Evolutionary conservation across 2,113 vertebrate genomes (phyloP), one percentile per base, ranked within the genome.

Genomic region (Elgaria multicarinata): DNA sequence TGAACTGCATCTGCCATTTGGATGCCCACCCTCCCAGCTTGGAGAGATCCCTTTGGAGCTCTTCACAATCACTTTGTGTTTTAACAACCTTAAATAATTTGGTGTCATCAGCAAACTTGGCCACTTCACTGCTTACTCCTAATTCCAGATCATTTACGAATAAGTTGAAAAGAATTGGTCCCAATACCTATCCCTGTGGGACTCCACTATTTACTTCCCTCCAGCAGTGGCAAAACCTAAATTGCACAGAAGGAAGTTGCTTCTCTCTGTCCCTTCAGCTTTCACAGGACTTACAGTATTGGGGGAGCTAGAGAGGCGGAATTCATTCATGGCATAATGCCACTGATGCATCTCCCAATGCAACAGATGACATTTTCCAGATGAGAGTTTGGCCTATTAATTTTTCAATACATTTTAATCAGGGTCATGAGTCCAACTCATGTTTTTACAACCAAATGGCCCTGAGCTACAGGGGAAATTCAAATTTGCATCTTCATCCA

Each of bases 211-310:
- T n/a, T n/a, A n/a, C n/a, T n/a, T n/a, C n/a, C n/a, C n/a, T n/a
- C 72, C 0, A 1, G 78, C 0, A n/a, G 0, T 0, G 0, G 0
- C 7, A 18, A 50, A 74, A 31, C 3, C 13, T 0, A 0, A 55
- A 67, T 82, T 77, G 75, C 12, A 33, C 55, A 67, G 13, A 39
- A 64, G 53, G 53, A 87, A 9, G 26, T 20, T 4, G 0, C 1
- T 22, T 39, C 77, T 58, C 86, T 72, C 39, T 62, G 36, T 33
- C 55, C 69, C n/a, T 36, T 66, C 36, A 76, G 55, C 36, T 77
- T 85, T 71, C 12, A 16, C n/a, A 14, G 78, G 9, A 20, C 2
- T 3, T 67, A 18, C 33, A 89, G 53, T 39, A 58, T 14, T 14
- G 64, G 6, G 22, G 28, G 26, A 85, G 46, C 44, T 33, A 55